These are phyloP conservation scores for Dasyornis broadbenti DNA, from an alignment of 2,113 vertebrate genomes.

Conservation along the genomic window DNA sequence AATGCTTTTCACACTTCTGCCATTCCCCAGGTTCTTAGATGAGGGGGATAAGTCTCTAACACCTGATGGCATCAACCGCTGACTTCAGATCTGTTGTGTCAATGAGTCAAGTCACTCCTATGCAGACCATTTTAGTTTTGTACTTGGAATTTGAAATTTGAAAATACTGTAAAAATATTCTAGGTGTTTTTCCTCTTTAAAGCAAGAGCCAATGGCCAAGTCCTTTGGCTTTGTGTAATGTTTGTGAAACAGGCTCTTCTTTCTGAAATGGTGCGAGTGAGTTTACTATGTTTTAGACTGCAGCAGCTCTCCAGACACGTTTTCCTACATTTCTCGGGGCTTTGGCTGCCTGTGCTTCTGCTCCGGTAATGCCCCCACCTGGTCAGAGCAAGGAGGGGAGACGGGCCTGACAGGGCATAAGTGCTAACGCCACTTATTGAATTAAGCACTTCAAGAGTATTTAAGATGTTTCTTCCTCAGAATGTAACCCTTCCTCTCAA, in stretches of 20 bases:
- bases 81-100: not conserved
- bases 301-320: not conserved
- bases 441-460: not conserved
- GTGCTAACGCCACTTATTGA: not conserved
- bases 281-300: not conserved
- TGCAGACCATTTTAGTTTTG: not conserved
- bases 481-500: not conserved
- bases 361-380: not conserved
- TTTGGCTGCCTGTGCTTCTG: not conserved
- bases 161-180: not conserved
- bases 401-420: rapidly evolving
- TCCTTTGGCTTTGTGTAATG: not conserved
- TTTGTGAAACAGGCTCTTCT: not conserved
- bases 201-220: not conserved
- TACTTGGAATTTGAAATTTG: not conserved
- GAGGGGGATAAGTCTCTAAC: not conserved
- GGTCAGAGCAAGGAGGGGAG: not conserved
- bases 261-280: not conserved
- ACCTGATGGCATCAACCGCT: not conserved
- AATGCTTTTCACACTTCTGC: not conserved
- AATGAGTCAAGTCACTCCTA: not conserved
- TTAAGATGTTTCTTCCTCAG: not conserved
- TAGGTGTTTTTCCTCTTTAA: not conserved
- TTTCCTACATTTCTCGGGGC: not conserved
- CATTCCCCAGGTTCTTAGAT: not conserved